A percentile compares a stretch with the other conserved stretches of the same genome.
Conservation (phyloP, 1,140 invertebrate species). For the Leptoteleia sp. region DNA sequence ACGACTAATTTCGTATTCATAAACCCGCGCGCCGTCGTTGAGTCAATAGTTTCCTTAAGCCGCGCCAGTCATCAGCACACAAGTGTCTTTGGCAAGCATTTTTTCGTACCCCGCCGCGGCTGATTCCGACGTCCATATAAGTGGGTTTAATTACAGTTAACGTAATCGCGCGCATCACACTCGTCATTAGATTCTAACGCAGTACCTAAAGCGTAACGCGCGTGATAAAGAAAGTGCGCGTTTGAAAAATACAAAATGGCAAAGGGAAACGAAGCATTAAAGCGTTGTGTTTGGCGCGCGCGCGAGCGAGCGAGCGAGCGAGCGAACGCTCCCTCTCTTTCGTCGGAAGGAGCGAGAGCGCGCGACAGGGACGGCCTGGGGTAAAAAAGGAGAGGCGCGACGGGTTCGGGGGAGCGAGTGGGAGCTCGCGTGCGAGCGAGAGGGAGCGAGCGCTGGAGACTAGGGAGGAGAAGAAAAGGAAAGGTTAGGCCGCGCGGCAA, state of each 20-base stretch:
- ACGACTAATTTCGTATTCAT: too few relatives aligned
- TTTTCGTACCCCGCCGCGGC: background rate
- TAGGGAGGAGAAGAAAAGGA: constrained; percentile 13
- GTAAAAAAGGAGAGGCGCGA: constrained; percentile 28
- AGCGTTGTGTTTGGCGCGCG: constrained; percentile 51
- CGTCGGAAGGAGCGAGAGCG: constrained; percentile 41
- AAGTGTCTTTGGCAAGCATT: too few relatives aligned
- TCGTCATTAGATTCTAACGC: constrained; percentile 53
- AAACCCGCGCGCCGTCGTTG: too few relatives aligned
- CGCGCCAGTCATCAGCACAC: too few relatives aligned
- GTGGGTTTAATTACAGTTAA: constrained; percentile 58
- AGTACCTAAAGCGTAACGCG: constrained; percentile 59
- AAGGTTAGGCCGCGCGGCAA: constrained; percentile 53
- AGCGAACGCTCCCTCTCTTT: constrained; percentile 50
- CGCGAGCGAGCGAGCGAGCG: too few relatives aligned
- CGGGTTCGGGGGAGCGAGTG: too few relatives aligned
- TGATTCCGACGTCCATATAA: constrained; percentile 33
- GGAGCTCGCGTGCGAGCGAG: too few relatives aligned
- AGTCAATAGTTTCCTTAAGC: too few relatives aligned
- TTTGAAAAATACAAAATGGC: constrained; percentile 60
- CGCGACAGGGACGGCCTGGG: constrained; percentile 4
- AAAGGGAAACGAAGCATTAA: constrained; percentile 63
- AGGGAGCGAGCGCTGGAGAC: constrained; percentile 6
- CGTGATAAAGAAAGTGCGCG: constrained; percentile 56
- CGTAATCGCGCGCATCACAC: constrained; percentile 57